Base-by-base conservation (phyloP, 2,888 invertebrate genomes). In the Drosophila mercatorum region DNA sequence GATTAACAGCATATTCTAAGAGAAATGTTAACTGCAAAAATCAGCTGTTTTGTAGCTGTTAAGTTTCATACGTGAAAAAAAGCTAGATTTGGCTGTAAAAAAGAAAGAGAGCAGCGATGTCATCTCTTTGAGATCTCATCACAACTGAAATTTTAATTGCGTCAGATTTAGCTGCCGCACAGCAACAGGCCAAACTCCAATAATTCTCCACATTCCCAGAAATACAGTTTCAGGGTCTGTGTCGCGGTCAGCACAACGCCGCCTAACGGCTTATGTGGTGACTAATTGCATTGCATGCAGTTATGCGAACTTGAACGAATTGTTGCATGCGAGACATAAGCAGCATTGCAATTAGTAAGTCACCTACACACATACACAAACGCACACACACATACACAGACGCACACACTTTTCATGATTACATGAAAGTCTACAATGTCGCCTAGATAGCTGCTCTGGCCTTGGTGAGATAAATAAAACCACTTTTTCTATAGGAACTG, bases 201-300 rank as follows among this genome's bases (percentile, higher is more conserved):
- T 40, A 40, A 53, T 11, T 10, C 10, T 1, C 2, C 34, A 17
- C 36, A 8, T 36, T 28, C 17, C 14, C 8, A n/a, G 2, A 22
- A 5, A 38, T 36, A 38, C 28, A 57, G 17, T 34, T 43, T 67
- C 78, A 71, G 59, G 75, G 89, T 83, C 84, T 74, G 31, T 79
- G 77, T 70, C 81, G 74, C 58, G 83, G 75, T 53, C 83, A 83
- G 51, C 59, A 53, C 59, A n/a, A 46, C 62, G 62, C 40, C 46
- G 28, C 40, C 40, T 51, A 72, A 41, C 68, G 68, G 70, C 59
- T 60, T 69, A 67, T 55, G 36, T 61, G 57, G 41, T 70, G 55
- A 71, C 66, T 86, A 82, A 83, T 73, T 70, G 57, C 31, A 66
- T 78, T 76, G 89, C 87, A 76, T 84, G 89, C 75, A 78, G 78